These are phyloP conservation scores for Ametastegia equiseti DNA, from an alignment of 2,888 invertebrate genomes.

Conservation along the genomic window DNA sequence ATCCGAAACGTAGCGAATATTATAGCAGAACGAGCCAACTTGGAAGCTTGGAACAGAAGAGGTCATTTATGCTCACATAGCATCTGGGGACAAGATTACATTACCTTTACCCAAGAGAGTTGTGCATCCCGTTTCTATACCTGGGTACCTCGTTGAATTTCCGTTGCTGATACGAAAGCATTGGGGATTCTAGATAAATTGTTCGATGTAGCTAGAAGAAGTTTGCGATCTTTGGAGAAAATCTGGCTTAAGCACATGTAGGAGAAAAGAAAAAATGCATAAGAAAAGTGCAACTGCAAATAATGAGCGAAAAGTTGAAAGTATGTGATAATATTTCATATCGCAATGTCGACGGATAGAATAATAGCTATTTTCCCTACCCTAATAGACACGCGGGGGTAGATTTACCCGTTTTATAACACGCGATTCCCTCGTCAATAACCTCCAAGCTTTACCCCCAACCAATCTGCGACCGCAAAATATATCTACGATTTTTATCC, in stretches of 20 bases:
- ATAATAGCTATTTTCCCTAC: conserved; percentile 30
- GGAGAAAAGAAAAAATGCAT: background rate
- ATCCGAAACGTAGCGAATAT: background rate
- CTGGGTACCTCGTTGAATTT: background rate
- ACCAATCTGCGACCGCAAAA: too few species aligned
- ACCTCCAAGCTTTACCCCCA: background rate
- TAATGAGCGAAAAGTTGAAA: background rate
- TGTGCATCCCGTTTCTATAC: background rate
- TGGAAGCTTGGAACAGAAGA: background rate
- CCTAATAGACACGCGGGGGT: too few species aligned
- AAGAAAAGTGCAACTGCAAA: background rate
- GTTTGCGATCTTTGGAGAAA: background rate
- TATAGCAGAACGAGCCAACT: too few species aligned
- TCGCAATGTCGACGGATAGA: conserved; percentile 36
- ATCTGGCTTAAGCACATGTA: background rate
- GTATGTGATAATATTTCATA: conserved; percentile 37
- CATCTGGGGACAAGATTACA: conserved; percentile 26
- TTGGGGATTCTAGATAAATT: background rate
- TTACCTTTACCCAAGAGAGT: conserved; percentile 4
- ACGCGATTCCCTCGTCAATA: conserved; percentile 45
- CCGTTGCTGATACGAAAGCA: background rate
- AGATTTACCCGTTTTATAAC: conserved; percentile 15
- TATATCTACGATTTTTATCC: conserved; percentile 19
- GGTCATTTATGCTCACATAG: background rate
- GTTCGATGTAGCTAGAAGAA: background rate